Conservation (phyloP, 2,888 invertebrate genomes). For the Archaeoteleia sp. region DNA sequence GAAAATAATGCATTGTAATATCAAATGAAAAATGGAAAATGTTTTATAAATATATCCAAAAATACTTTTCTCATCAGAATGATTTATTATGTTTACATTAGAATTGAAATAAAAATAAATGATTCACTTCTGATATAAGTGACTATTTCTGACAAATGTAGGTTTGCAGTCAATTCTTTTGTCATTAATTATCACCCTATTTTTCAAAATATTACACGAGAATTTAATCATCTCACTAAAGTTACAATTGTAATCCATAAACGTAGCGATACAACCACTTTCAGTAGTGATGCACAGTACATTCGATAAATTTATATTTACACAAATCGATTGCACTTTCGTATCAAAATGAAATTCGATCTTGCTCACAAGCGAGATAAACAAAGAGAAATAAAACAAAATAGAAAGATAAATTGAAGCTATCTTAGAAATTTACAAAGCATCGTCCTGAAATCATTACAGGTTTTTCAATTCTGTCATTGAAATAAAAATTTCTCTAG, state of each 20-base stretch:
- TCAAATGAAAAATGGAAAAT: too few species aligned
- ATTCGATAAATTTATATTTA: conserved; percentile 50
- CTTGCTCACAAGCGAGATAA: conserved; percentile 28
- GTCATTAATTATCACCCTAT: conserved; percentile 9
- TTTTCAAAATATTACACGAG: conserved; percentile 34
- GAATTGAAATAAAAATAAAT: conserved; percentile 36
- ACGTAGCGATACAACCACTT: conserved; percentile 45
- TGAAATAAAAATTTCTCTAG: conserved; percentile 12
- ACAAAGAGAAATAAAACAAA: too few species aligned
- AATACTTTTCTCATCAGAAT: conserved; percentile 19
- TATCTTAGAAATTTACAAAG: too few species aligned
- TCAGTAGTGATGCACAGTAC: conserved; percentile 46
- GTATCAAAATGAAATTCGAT: conserved; percentile 19
- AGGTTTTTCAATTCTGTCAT: conserved; percentile 26
- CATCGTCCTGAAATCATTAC: too few species aligned
- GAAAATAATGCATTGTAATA: too few species aligned
- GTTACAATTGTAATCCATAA: conserved; percentile 42
- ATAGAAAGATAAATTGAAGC: too few species aligned
- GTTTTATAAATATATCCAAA: too few species aligned
- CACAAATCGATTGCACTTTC: conserved; percentile 52
- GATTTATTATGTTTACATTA: conserved; percentile 32
- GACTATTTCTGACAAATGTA: conserved; percentile 26
- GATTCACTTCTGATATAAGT: conserved; percentile 21
- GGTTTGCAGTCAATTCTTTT: conserved; percentile 18
- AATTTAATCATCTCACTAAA: conserved; percentile 20